These are phyloP conservation scores for Ophiodon elongatus DNA, from an alignment of 2,113 vertebrate species.

Conservation along the genomic window DNA sequence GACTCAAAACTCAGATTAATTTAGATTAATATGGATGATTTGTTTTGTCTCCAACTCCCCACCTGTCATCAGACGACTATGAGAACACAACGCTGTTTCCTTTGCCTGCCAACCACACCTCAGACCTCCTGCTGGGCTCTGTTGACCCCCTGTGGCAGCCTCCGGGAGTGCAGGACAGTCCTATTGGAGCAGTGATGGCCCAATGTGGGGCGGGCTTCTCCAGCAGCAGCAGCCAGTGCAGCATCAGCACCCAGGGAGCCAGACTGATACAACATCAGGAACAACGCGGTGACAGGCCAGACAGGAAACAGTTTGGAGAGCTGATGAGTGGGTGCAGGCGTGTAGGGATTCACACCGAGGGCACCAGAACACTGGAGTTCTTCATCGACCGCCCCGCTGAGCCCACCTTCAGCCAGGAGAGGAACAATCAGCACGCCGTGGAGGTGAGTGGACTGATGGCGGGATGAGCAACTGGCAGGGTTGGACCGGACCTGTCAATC, in stretches of 20 bases:
- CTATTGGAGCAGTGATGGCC: constrained; percentile 65
- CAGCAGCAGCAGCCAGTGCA: constrained; percentile 62
- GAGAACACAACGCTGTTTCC: constrained; percentile 62
- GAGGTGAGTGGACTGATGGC: constrained; percentile 75
- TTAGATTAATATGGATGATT: background rate
- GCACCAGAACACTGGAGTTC: constrained; percentile 70
- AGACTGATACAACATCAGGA: constrained; percentile 78
- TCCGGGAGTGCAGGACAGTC: constrained; percentile 73
- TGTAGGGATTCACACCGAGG: constrained; percentile 31
- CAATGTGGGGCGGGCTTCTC: constrained; percentile 61
- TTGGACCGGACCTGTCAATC: background rate
- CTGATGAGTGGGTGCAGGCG: constrained; percentile 65
- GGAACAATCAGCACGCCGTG: constrained; percentile 87
- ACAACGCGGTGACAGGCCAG: constrained; percentile 80
- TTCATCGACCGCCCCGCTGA: constrained; percentile 54
- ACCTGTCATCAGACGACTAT: constrained; percentile 72
- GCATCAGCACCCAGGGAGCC: constrained; percentile 23
- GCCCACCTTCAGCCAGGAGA: constrained; percentile 64
- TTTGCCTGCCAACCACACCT: constrained; percentile 9
- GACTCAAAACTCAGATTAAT: background rate
- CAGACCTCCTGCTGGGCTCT: constrained; percentile 32
- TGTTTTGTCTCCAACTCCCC: background rate
- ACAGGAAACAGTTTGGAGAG: constrained; percentile 78
- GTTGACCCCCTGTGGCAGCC: constrained; percentile 68
- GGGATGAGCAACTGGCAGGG: background rate